Conservation (phyloP, 2,888 invertebrate genomes). For the Rotaria sp. region DNA sequence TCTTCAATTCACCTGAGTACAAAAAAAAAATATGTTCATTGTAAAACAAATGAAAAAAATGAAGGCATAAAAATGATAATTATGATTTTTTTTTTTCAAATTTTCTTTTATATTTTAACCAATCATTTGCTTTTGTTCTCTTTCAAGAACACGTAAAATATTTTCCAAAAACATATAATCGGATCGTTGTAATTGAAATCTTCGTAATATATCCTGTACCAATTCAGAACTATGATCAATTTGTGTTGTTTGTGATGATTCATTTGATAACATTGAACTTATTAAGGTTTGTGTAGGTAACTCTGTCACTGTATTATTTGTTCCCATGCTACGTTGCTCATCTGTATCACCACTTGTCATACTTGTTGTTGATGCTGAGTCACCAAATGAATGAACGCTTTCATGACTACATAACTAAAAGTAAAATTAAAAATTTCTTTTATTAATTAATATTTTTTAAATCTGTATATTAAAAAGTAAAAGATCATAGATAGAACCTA, state of each 20-base stretch:
- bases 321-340: neutral
- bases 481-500: no score
- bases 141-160: neutral
- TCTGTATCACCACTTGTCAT: neutral
- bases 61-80: neutral
- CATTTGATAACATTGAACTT: neutral
- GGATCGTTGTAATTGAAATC: neutral
- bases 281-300: neutral
- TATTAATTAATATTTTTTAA: no score
- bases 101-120: neutral
- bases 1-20: neutral
- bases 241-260: neutral
- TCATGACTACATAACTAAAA: neutral
- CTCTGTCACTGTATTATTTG: neutral
- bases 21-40: neutral
- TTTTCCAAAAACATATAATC: conserved; percentile 10
- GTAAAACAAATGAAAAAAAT: neutral
- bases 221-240: neutral
- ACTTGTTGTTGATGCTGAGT: neutral
- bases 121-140: neutral
- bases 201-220: neutral
- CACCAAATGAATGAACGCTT: neutral
- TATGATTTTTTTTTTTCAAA: neutral
- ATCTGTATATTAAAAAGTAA: no score
- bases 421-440: neutral